These are phyloP conservation scores for Steinernema khuongi DNA, from an alignment of 1,140 invertebrate species.

Conservation along the genomic window DNA sequence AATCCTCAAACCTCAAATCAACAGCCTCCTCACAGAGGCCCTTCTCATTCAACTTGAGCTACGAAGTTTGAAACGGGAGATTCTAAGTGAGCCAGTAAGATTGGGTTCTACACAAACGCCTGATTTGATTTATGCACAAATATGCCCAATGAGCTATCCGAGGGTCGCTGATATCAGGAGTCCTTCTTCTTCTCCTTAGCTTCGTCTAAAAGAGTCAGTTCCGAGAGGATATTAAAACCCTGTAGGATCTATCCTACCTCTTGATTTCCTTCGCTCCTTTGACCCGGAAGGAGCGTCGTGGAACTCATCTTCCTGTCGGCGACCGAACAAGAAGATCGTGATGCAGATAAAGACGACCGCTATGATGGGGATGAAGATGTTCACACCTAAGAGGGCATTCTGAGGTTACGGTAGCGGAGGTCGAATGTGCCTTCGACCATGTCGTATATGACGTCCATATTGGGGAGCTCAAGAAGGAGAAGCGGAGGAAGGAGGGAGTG, in stretches of 20 bases:
- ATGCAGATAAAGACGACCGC: neutral
- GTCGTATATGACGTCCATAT: conserved; percentile 1
- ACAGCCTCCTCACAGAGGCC: too few species aligned
- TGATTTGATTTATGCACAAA: too few species aligned
- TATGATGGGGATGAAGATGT: neutral
- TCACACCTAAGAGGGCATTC: neutral
- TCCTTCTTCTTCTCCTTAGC: neutral
- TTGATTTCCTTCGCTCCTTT: neutral
- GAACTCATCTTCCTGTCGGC: neutral
- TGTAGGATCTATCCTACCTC: too few species aligned
- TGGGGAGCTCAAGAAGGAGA: neutral
- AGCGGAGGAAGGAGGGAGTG: neutral
- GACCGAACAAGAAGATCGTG: neutral
- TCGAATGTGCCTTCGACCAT: neutral
- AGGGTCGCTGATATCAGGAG: too few species aligned
- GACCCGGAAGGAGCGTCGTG: neutral
- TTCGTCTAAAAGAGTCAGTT: neutral
- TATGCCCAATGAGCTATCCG: too few species aligned
- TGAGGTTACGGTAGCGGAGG: neutral
- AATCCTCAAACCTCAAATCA: neutral
- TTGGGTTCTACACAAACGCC: too few species aligned
- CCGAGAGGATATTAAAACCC: too few species aligned
- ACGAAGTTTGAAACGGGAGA: too few species aligned
- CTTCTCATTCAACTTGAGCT: too few species aligned
- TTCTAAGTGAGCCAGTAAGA: too few species aligned